Base-by-base conservation (phyloP, 2,797 vertebrate genomes). In the Acrossocheilus fasciatus region DNA sequence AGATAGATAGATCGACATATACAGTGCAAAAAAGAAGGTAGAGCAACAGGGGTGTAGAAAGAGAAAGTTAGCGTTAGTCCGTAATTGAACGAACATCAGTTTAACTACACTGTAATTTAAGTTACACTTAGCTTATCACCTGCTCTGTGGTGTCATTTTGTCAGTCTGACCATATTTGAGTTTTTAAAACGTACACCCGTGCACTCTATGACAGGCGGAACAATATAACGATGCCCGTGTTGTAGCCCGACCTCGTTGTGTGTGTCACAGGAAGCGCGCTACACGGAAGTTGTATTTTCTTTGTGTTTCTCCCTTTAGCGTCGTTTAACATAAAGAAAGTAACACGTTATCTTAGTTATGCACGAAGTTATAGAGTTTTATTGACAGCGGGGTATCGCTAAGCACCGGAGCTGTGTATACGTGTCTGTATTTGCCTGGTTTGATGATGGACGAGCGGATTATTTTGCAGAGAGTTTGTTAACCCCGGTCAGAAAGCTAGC, bases 211-310 rank as follows among this genome's bases (percentile, higher is more conserved):
- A 78, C 66, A n/a, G 85, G 91, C 94, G 96, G 96, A 96, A 96
- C 96, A 89, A 81, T 88, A 89, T 87, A 81, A 66, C 15, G 34
- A 41, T 62, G 84, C 81, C 84, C 50, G 47, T 80, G 92, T 93
- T 95, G 95, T 92, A 91, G 87, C 90, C 93, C 95, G 95, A 93
- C 91, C 89, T 47, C 62, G 85, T 87, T 89, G 66, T 91, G 88
- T 92, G 90, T 93, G 94, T 94, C 94, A 96, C 96, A 94, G 96
- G 96, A 96, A 96, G 94, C 92, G 90, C 89, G 73, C 54, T 89
- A 95, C 79, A 93, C 95, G 96, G 96, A 96, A 96, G 95, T 96
- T 96, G 93, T 95, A 91, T 95, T 95, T 94, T 95, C 96, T 96
- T 96, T 96, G 96, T 96, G 96, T 96, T 95, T 95, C 93, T 94